phyloP scores from a whole-genome alignment of 1,140 invertebrate species.

The Drosophila mojavensis region DNA sequence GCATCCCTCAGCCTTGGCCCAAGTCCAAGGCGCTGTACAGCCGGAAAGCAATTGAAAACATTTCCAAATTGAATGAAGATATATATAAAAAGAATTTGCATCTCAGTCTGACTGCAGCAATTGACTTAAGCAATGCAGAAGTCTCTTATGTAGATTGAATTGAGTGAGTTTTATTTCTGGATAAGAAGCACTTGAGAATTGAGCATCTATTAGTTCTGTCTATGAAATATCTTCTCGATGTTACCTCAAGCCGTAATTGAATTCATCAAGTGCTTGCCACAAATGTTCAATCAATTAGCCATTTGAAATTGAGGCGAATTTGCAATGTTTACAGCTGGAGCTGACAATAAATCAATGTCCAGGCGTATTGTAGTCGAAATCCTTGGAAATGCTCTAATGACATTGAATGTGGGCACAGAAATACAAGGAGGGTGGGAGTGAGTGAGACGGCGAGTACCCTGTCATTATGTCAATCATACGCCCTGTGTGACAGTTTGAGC shows the following conservation, averaged over 20 bases:
- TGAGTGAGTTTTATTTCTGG: background rate
- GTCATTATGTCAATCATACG: constrained; percentile 69
- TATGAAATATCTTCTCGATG: no score
- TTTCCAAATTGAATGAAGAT: background rate
- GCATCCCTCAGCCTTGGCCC: background rate
- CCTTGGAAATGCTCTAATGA: constrained; percentile 15
- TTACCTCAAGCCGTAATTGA: background rate
- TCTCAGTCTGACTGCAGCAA: background rate
- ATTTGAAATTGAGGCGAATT: background rate
- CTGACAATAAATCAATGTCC: constrained; percentile 70
- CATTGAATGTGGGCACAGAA: background rate
- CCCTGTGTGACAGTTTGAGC: constrained; percentile 45
- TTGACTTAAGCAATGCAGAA: background rate
- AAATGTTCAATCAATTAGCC: constrained; percentile 39
- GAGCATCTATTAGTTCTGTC: no score
- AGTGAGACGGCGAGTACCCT: constrained; percentile 21
- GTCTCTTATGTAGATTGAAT: background rate
- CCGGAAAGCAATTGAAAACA: constrained; percentile 10
- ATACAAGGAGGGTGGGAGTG: background rate
- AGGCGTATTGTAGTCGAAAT: constrained; percentile 6
- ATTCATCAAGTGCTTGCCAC: constrained; percentile 1
- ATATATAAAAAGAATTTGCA: background rate
- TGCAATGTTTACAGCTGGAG: constrained; percentile 41
- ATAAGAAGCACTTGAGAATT: background rate
- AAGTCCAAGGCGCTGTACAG: background rate